Evolutionary conservation across 2,797 vertebrate genomes (phyloP).

Genomic region (Adrianichthys oophorus): DNA sequence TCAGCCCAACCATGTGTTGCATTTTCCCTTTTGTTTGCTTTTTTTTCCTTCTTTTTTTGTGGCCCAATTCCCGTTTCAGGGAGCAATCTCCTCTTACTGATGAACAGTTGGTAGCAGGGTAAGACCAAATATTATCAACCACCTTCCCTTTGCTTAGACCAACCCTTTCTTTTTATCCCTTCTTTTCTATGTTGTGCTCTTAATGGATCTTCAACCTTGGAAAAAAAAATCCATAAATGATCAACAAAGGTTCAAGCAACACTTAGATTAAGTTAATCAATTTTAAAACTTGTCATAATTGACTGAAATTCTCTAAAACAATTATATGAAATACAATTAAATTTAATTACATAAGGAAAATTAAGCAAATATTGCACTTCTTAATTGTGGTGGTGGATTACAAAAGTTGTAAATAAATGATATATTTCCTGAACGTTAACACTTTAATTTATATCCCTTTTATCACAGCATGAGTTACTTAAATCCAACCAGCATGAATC

Average conservation of each 20-base stretch:
- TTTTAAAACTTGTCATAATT: conserved; percentile 35
- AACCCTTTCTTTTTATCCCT: conserved; percentile 77
- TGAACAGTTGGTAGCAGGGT: conserved; percentile 96
- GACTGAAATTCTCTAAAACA: conserved; percentile 13
- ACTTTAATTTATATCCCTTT: conserved; percentile 53
- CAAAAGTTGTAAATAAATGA: conserved; percentile 24
- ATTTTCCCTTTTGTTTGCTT: conserved; percentile 74
- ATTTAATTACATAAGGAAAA: conserved; percentile 24
- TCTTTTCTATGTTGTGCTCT: conserved; percentile 65
- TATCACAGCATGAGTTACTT: conserved; percentile 69
- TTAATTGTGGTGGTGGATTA: conserved; percentile 41
- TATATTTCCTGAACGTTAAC: conserved; percentile 42
- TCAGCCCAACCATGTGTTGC: conserved; percentile 76
- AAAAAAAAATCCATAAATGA: conserved; percentile 50
- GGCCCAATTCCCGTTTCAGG: conserved; percentile 94
- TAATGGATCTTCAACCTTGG: conserved; percentile 49
- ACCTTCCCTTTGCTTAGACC: conserved; percentile 82
- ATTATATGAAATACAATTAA: conserved; percentile 15
- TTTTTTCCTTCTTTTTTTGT: conserved; percentile 85
- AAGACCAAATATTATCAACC: conserved; percentile 87
- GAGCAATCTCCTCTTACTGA: conserved; percentile 92
- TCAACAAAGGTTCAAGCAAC: conserved; percentile 45
- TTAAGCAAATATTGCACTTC: conserved; percentile 14
- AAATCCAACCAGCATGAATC: conserved; percentile 69
- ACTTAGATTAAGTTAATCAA: conserved; percentile 27